Base-by-base conservation (phyloP, 1,140 invertebrate genomes). In the Choristoneura fumiferana region DNA sequence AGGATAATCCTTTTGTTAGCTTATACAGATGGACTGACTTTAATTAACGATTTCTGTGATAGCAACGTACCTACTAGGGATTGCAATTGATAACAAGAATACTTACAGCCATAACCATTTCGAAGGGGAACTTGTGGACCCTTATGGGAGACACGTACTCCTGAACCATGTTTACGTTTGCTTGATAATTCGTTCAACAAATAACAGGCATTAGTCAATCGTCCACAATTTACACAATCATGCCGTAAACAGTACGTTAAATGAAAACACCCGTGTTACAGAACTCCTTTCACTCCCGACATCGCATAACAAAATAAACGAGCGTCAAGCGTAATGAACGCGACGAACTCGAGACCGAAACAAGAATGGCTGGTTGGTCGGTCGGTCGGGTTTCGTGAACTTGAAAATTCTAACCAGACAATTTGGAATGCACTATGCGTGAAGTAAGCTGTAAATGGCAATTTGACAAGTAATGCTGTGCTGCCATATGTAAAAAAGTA, bases 71-170 rank as follows among this genome's bases (percentile, higher is more conserved):
- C 35, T 43, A 43, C 34, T 35, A 57, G n/a, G 58, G 8, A 36
- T 12, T 39, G 53, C 54, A 58, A 60, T 62, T 54, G 13, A 58
- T n/a, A n/a, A 37, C 57, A 67, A 72, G 77, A 57, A 12, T 76
- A 95, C 96, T 93, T 91, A 98, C 98, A 91, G 95, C 94, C 97
- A 99, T 98, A 54, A 98, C 96, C 75, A 99, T 92, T 87, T 98
- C 97, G 87, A 99, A 99, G 29, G 97, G 96, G 87, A 97, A 95
- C 90, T 98, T 98, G 91, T 98, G 98, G 57, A 99, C 96, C 91
- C 97, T 93, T 3, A 98, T 95, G 65, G 97, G 97, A 60, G 96
- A 97, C 80, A 97, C 95, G 89, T 98, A 99, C 84, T 98, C 97
- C 90, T 99, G 98, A 73, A 99, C 98, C 98, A 99, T 99, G 86